phyloP scores from a whole-genome alignment of 2,888 invertebrate genomes.

The Torymus texanus region DNA sequence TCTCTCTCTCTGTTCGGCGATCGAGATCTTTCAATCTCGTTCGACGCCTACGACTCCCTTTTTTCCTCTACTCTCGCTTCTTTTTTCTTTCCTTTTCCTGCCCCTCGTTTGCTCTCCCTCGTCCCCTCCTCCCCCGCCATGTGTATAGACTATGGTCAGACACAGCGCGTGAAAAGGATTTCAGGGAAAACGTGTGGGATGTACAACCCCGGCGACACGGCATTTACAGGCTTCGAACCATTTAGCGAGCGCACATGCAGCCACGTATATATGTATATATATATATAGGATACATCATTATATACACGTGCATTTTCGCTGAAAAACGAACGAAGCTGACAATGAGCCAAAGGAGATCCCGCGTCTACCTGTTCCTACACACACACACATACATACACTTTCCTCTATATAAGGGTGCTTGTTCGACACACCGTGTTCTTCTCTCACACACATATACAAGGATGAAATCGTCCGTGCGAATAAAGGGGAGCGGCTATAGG shows the following conservation, averaged over 20 bases:
- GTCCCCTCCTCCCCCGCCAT: constrained; percentile 57
- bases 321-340: background rate
- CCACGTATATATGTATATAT: too few relatives aligned
- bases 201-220: background rate
- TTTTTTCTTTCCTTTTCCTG: constrained; percentile 20
- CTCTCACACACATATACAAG: too few relatives aligned
- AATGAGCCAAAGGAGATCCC: background rate
- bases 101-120: background rate
- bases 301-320: constrained; percentile 1
- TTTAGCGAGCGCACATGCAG: too few relatives aligned
- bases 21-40: constrained; percentile 45
- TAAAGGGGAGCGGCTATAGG: constrained; percentile 1
- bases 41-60: constrained; percentile 58
- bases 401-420: too few relatives aligned
- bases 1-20: constrained; percentile 5
- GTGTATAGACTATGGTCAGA: constrained; percentile 22
- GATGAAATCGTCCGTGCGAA: constrained; percentile 22
- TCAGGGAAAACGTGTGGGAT: constrained; percentile 65
- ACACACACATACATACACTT: too few relatives aligned
- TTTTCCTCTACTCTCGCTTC: constrained; percentile 54
- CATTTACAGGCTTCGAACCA: background rate
- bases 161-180: constrained; percentile 73
- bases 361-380: too few relatives aligned
- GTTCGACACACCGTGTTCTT: too few relatives aligned
- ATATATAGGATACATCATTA: too few relatives aligned